Evolutionary conservation across 2,888 invertebrate genomes (phyloP), one percentile per base, ranked within the genome.

Genomic region (Nudaria mundana): DNA sequence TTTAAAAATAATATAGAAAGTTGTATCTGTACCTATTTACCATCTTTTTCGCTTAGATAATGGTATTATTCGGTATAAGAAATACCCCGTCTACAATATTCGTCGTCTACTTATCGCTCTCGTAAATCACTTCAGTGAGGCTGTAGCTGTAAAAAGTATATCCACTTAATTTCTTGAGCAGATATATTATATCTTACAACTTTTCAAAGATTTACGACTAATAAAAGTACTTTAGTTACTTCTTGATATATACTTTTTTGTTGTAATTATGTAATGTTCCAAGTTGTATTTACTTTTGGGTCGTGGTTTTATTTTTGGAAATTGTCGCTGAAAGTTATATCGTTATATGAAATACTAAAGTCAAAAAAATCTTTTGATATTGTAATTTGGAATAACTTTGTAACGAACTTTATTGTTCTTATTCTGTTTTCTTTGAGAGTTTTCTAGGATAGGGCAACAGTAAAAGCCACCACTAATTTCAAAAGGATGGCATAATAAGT

Each of bases 141-240:
- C 48, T 42, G 44, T 56, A 52, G n/a, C n/a, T n/a, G n/a, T n/a
- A 56, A 59, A 57, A 54, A 47, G 34, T 43, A 51, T 51, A 35
- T 42, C 43, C 52, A 52, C 56, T 52, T 48, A 59, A 59, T 59
- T 56, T 41, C 40, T 44, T 24, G 13, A 48, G 44, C 37, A 36
- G 33, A 42, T 42, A 44, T 46, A 55, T 44, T 42, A 44, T 44
- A 55, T 44, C 44, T 47, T 18, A 56, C 49, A 52, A 39, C 53
- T 58, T 46, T 38, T 30, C 23, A 18, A 23, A 56, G 60, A 56
- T 60, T 56, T 56, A 56, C 57, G 41, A 12, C 40, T 56, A 42
- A 42, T 59, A 59, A 56, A 59, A 59, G 44, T 60, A 52, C 53
- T 59, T 37, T 50, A 11, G 31, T 22, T 48, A 31, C 29, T 40